Evolutionary conservation across 2,888 invertebrate species (phyloP), one percentile per base, ranked within the genome.

Genomic region (Apamea crenata): DNA sequence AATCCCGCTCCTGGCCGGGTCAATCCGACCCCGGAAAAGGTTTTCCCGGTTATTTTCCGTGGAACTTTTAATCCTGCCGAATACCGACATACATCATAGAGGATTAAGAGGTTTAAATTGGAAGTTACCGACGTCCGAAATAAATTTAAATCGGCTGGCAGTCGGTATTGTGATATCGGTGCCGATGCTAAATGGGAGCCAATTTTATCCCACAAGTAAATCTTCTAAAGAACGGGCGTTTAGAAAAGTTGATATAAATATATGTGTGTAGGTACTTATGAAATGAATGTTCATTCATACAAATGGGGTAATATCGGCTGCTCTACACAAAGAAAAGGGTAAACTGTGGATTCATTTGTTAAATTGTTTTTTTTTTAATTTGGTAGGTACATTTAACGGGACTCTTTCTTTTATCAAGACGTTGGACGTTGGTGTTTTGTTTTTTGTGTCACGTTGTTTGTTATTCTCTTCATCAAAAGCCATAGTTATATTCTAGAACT

Each of bases 21-120:
- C 97, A 96, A 96, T 96, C 96, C 96, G 94, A 94, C 96, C 96
- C 96, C 95, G 96, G 96, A 96, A 96, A 97, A 96, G 96, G 96
- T 96, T 97, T 97, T 96, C 96, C 96, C 96, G 96, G 96, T 97
- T 97, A 97, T 97, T 97, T 97, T 97, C 97, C 96, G 96, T 95
- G 95, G 96, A 97, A 97, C 97, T 97, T 97, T 97, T 97, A 97
- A 97, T 97, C 97, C 97, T 90, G 94, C 95, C 95, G 96, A 97
- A 97, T 97, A 96, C 97, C 97, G 95, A 96, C 96, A 97, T 97
- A 96, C 96, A 97, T 97, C 97, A 97, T 97, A 96, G 95, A 95
- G 97, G 97, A 97, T 97, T 97, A 97, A 97, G 96, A 96, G 97
- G 97, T 96, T 97, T 97, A 97, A 97, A 97, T 97, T 97, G 97